Conservation (phyloP, 30 jellyfish, hydroid and myxozoan genomes). For the Pseudorhiza aurosa region DNA sequence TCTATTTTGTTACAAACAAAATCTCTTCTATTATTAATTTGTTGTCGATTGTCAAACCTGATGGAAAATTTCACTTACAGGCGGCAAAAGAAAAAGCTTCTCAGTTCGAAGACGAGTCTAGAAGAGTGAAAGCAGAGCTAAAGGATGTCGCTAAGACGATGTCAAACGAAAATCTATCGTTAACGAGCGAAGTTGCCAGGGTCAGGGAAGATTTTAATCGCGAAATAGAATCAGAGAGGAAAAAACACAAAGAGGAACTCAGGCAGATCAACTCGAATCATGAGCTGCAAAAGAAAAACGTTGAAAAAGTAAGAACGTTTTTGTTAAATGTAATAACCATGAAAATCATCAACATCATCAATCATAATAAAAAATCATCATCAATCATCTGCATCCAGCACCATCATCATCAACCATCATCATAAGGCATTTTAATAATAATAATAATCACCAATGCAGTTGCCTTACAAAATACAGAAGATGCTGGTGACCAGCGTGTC, state of each 20-base stretch:
- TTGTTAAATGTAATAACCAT: too few species aligned
- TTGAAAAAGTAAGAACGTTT: conserved; percentile 29
- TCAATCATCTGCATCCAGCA: too few species aligned
- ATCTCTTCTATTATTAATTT: too few species aligned
- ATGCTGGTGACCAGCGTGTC: too few species aligned
- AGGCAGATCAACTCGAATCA: conserved; percentile 10
- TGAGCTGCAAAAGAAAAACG: conserved; percentile 18
- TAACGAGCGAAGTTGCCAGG: conserved; percentile 25
- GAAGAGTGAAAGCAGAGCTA: conserved; percentile 21
- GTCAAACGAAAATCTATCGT: conserved; percentile 49
- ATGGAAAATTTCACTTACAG: neutral
- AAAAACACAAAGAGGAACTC: conserved; percentile 34
- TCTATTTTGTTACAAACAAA: too few species aligned
- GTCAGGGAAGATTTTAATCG: conserved; percentile 28
- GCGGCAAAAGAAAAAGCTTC: conserved; percentile 21
- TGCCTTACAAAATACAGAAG: too few species aligned
- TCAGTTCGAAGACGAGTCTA: conserved; percentile 5
- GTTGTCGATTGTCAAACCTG: too few species aligned
- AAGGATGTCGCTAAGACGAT: conserved; percentile 12
- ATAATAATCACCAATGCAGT: too few species aligned
- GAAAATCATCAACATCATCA: too few species aligned
- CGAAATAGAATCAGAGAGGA: conserved; percentile 41
- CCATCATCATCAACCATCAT: too few species aligned
- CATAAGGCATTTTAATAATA: too few species aligned
- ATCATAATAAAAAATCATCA: too few species aligned